Evolutionary conservation across 30 jellyfish, hydroid and myxozoan genomes (phyloP), one percentile per base, ranked within the genome.

Genomic region (Haliclystus octoradiatus): DNA sequence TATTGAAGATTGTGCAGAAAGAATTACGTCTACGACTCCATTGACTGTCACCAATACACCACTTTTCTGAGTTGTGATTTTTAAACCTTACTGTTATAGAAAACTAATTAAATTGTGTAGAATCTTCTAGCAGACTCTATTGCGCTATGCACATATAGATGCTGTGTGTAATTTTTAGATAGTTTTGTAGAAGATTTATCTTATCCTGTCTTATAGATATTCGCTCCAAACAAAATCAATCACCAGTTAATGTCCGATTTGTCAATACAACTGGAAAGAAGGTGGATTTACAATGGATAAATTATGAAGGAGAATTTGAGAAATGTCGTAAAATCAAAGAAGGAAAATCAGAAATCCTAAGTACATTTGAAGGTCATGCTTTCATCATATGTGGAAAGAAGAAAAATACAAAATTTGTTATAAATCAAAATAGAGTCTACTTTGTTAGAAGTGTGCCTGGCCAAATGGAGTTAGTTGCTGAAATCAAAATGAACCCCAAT

Each of bases 391-490:
- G 34, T 0, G 83, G 74, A 19, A 73, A 61, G 64, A 40, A 40
- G 57, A 63, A 40, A 33, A 60, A 66, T 7, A 34, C 52, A 2
- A 75, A 73, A 15, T 33, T 30, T 15, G 72, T 62, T 22, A 73
- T 73, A 0, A 73, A 73, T 63, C 52, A 66, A 24, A 73, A 73
- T 46, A 4, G 7, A 9, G 73, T 73, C 24, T 73, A 62, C 52
- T 62, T 73, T 34, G 64, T 60, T 2, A 29, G 40, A 28, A 2
- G 82, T 26, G 19, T 15, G 9, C 84, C 82, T 0, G 84, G 84
- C 2, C 84, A 73, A 26, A 70, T 71, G 14, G 80, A 60, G 46
- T n/a, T 73, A 3, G 52, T 22, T 19, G 84, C 84, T 14, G 84
- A 73, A 34, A 73, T 73, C 30, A 73, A 63, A 31, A 2, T 1